A percentile compares a stretch with the other conserved stretches of the same genome.
These are phyloP conservation scores for Alloplasta piceator DNA, from an alignment of 2,888 invertebrate species.

Conservation along the genomic window DNA sequence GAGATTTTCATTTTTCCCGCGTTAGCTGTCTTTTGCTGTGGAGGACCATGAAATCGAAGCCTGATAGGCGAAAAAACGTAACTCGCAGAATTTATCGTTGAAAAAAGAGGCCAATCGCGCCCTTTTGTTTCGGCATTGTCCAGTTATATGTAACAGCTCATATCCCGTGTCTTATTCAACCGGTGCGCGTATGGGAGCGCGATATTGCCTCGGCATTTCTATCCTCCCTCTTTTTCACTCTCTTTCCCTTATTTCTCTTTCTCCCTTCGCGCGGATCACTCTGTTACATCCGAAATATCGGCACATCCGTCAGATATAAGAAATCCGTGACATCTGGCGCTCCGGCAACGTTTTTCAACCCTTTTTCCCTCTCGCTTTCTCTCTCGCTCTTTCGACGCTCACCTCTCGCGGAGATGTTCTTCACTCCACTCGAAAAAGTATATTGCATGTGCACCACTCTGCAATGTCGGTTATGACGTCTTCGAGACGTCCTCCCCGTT, in stretches of 20 bases:
- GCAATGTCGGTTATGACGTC: conserved; percentile 50
- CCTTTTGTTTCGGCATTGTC: background rate
- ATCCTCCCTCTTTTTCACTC: too few relatives aligned
- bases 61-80: too few relatives aligned
- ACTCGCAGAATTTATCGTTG: too few relatives aligned
- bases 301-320: conserved; percentile 78
- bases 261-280: conserved; percentile 49
- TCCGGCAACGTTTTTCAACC: conserved; percentile 43
- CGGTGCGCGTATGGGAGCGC: conserved; percentile 32
- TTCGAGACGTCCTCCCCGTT: conserved; percentile 31
- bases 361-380: conserved; percentile 40
- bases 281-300: conserved; percentile 75
- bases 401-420: background rate
- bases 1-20: too few relatives aligned
- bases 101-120: too few relatives aligned
- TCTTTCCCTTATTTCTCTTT: too few relatives aligned
- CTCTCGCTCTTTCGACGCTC: background rate
- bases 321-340: conserved; percentile 78
- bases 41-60: too few relatives aligned
- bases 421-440: conserved; percentile 30
- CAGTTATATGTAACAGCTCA: background rate
- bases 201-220: conserved; percentile 74
- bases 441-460: conserved; percentile 18
- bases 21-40: too few relatives aligned
- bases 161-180: conserved; percentile 56